Evolutionary conservation across 1,140 invertebrate genomes (phyloP).

Genomic region (Drosophila subpulchrella): DNA sequence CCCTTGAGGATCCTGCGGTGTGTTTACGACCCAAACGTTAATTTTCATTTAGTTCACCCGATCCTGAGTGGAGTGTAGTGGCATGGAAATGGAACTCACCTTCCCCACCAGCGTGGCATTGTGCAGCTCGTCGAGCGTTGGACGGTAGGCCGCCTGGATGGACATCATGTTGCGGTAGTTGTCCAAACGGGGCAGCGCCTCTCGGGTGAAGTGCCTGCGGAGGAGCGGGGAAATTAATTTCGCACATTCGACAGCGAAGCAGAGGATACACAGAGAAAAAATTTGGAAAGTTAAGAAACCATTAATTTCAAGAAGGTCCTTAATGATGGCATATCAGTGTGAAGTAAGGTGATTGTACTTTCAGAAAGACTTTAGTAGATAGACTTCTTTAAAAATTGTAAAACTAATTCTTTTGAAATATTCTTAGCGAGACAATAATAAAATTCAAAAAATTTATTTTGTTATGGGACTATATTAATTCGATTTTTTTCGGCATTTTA

Average conservation of each 20-base stretch:
- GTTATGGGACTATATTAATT: no score
- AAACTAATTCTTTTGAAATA: no score
- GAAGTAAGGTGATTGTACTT: no score
- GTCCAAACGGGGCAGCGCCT: conserved; percentile 95
- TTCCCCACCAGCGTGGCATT: conserved; percentile 92
- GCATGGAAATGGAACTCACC: conserved; percentile 86
- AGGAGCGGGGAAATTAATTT: background rate
- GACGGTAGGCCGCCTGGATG: conserved; percentile 94
- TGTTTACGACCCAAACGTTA: conserved; percentile 32
- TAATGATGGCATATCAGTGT: no score
- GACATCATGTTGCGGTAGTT: conserved; percentile 98
- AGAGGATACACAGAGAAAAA: conserved; percentile 29
- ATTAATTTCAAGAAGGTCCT: no score
- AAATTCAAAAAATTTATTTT: no score
- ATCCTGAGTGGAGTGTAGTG: background rate
- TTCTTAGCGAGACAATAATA: no score
- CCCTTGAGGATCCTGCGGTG: conserved; percentile 1
- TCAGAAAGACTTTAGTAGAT: no score
- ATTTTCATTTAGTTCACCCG: conserved; percentile 39
- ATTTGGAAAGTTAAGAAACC: background rate
- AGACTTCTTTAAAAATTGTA: background rate
- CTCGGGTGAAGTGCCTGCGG: conserved; percentile 93
- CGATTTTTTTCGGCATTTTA: no score
- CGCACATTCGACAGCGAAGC: conserved; percentile 3
- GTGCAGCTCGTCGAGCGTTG: conserved; percentile 96